phyloP scores from a whole-genome alignment of 2,113 vertebrate genomes.

The Eudyptes chrysolophus region DNA sequence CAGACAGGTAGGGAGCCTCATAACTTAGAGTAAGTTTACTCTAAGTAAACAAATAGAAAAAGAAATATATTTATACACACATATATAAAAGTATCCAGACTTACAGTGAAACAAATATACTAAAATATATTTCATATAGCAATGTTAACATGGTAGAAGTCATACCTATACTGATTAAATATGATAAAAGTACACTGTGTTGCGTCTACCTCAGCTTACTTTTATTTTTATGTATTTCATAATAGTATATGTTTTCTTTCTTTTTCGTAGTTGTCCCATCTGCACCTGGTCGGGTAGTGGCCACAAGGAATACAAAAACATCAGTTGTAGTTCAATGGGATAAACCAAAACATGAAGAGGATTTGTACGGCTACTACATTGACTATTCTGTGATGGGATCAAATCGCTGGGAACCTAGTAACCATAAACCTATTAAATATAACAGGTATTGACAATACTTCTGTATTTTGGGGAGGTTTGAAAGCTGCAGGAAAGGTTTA shows the following conservation, averaged over 20 bases:
- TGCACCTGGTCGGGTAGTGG: constrained; percentile 87
- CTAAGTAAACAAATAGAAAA: not conserved
- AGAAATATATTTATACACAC: not conserved
- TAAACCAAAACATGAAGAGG: constrained; percentile 86
- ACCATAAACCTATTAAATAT: constrained; percentile 90
- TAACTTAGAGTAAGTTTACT: not conserved
- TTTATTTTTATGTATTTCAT: not conserved
- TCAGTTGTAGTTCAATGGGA: constrained; percentile 96
- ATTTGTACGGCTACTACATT: constrained; percentile 94
- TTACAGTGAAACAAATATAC: not conserved
- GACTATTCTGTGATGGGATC: constrained; percentile 91
- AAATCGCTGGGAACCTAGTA: constrained; percentile 88
- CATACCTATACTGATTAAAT: not conserved
- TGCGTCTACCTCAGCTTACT: not conserved
- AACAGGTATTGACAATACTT: constrained; percentile 78
- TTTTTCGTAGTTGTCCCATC: constrained; percentile 85
- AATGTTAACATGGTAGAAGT: not conserved
- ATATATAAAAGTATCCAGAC: not conserved
- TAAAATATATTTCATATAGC: not conserved
- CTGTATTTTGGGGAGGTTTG: not conserved
- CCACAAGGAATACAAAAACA: constrained; percentile 90
- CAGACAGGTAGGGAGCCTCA: not conserved
- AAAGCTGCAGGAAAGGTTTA: not conserved
- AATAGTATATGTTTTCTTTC: not conserved
- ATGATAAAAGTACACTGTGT: not conserved